Percentiles rank a stretch among this genome's conserved stretches.
phyloP scores from a whole-genome alignment of 2,888 invertebrate species.

The Fragum fragum region DNA sequence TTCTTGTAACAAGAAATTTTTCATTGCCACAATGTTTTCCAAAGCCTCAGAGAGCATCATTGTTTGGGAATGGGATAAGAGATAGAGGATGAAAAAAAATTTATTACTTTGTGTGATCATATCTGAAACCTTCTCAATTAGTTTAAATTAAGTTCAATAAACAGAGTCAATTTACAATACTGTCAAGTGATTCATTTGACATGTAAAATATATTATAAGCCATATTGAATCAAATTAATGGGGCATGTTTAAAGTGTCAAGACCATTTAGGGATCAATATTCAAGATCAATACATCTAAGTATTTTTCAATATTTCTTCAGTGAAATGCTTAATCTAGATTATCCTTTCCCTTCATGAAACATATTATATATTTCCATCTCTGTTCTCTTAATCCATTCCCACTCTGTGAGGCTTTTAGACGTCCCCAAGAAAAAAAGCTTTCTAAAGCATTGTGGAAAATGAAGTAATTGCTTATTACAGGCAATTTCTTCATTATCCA shows the following conservation, averaged over 20 bases:
- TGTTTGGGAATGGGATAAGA: too few species aligned
- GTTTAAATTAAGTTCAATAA: slow-evolving; percentile 1
- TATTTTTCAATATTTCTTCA: slow-evolving; percentile 16
- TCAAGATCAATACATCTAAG: slow-evolving; percentile 25
- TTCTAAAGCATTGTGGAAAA: too few species aligned
- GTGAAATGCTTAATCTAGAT: slow-evolving; percentile 12
- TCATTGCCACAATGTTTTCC: too few species aligned
- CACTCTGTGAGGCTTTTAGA: too few species aligned
- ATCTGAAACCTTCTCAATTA: background rate
- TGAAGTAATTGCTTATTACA: too few species aligned
- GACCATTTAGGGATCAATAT: slow-evolving; percentile 16
- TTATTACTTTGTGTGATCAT: too few species aligned
- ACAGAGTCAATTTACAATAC: background rate
- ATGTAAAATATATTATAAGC: background rate
- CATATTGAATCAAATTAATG: background rate
- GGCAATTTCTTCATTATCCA: too few species aligned
- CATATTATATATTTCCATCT: background rate
- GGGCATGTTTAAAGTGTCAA: slow-evolving; percentile 3
- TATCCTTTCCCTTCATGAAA: slow-evolving; percentile 6
- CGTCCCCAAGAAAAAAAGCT: too few species aligned
- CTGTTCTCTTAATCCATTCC: too few species aligned
- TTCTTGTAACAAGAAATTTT: too few species aligned
- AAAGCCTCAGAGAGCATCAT: too few species aligned
- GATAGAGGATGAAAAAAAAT: too few species aligned
- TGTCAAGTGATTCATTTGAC: background rate